These are phyloP conservation scores for Phrynocephalus forsythii DNA, from an alignment of 2,797 vertebrate genomes.

Conservation along the genomic window DNA sequence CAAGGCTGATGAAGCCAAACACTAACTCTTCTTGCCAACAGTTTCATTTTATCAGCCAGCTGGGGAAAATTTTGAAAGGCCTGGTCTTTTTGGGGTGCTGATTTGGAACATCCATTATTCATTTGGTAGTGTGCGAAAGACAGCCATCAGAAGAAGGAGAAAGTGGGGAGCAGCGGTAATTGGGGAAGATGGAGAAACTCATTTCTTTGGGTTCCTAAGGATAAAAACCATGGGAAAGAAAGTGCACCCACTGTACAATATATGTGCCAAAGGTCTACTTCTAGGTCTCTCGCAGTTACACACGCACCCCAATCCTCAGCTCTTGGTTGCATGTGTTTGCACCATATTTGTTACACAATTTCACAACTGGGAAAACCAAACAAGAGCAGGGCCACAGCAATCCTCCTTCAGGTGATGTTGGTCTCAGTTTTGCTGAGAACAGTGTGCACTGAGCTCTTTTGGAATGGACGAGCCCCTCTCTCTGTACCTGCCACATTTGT, in stretches of 20 bases:
- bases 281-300: not conserved
- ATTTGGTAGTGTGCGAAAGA: not conserved
- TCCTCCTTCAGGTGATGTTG: not conserved
- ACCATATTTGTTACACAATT: not conserved
- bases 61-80: not conserved
- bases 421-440: not conserved
- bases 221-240: slow-evolving; percentile 3
- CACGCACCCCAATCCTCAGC: not conserved
- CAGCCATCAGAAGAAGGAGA: not conserved
- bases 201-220: not conserved
- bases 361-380: not conserved
- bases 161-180: not conserved
- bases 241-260: not conserved
- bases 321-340: not conserved
- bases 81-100: not conserved
- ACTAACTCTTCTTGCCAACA: slow-evolving; percentile 19
- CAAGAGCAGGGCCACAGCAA: not conserved
- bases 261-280: slow-evolving; percentile 8
- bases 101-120: not conserved
- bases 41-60: not conserved
- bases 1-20: slow-evolving; percentile 26
- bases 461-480: not conserved
- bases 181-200: slow-evolving; percentile 2
- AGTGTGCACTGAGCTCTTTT: not conserved
- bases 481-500: not conserved